Evolutionary conservation across 2,113 vertebrate species (phyloP).

Genomic region (Gallinago jamesoni): DNA sequence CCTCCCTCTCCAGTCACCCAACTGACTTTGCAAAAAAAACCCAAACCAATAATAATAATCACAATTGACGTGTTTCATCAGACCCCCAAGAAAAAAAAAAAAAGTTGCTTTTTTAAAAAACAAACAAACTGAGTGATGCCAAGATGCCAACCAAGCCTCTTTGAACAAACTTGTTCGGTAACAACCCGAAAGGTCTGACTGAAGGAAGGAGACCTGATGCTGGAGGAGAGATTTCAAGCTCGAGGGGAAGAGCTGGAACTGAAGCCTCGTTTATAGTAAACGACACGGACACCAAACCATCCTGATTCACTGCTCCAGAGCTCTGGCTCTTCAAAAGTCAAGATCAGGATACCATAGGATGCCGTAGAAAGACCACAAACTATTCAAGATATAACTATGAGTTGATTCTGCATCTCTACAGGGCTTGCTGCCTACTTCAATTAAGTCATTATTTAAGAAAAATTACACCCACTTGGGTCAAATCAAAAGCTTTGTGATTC

Average conservation of each 20-base stretch:
- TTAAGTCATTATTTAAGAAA: not conserved
- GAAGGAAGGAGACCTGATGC: not conserved
- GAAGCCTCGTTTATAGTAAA: conserved; percentile 52
- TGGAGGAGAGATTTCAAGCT: not conserved
- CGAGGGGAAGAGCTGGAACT: conserved; percentile 17
- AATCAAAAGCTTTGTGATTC: not conserved
- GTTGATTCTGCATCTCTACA: not conserved
- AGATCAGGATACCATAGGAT: not conserved
- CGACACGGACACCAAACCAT: not conserved
- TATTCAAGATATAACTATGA: not conserved
- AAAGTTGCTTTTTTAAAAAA: not conserved
- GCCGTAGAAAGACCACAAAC: not conserved
- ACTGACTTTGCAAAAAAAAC: not conserved
- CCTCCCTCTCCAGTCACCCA: not conserved
- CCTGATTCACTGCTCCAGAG: not conserved
- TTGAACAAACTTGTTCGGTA: conserved; percentile 15
- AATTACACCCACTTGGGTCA: not conserved
- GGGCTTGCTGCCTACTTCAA: not conserved
- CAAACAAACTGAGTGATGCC: not conserved
- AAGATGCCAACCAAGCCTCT: not conserved
- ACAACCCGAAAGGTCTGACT: not conserved
- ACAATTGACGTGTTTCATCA: not conserved
- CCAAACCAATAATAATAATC: not conserved
- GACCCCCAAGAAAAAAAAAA: not conserved
- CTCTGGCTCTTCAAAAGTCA: not conserved